Percentiles rank a stretch among this genome's conserved stretches.
Evolutionary conservation across 2,888 invertebrate species (phyloP).

Genomic region (Dendrolimus houi): DNA sequence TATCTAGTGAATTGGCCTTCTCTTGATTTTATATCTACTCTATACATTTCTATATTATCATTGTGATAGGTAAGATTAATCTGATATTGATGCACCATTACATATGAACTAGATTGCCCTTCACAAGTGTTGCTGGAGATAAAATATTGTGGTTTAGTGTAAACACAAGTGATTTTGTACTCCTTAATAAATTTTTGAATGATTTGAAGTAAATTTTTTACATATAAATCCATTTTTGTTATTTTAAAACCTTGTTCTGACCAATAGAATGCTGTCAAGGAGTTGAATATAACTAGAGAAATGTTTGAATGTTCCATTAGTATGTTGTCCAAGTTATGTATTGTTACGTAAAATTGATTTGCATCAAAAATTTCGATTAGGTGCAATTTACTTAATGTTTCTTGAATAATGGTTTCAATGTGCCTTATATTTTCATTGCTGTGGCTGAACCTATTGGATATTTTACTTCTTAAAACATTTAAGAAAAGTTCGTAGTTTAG

Average conservation of each 20-base stretch:
- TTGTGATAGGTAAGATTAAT: constrained; percentile 1
- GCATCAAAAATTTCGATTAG: constrained; percentile 54
- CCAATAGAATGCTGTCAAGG: constrained; percentile 71
- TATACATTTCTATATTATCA: constrained; percentile 8
- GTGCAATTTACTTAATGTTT: constrained; percentile 34
- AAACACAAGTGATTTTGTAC: constrained; percentile 66
- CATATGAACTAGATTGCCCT: background rate
- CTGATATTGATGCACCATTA: background rate
- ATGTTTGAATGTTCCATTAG: constrained; percentile 47
- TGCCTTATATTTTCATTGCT: constrained; percentile 7
- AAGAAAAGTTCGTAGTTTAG: constrained; percentile 36
- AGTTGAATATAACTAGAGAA: constrained; percentile 56
- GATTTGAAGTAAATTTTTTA: constrained; percentile 49
- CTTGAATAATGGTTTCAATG: constrained; percentile 22
- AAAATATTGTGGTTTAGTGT: constrained; percentile 71
- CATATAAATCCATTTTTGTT: constrained; percentile 66
- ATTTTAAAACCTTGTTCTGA: constrained; percentile 62
- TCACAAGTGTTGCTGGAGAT: constrained; percentile 38
- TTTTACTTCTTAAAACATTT: constrained; percentile 21
- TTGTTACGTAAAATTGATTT: constrained; percentile 51
- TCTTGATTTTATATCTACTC: constrained; percentile 17
- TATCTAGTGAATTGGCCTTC: constrained; percentile 15
- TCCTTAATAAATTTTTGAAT: constrained; percentile 63
- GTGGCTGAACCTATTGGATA: constrained; percentile 4
- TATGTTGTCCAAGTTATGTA: constrained; percentile 57